These are phyloP conservation scores for Nicator chloris DNA, from an alignment of 2,113 vertebrate genomes.

Conservation along the genomic window DNA sequence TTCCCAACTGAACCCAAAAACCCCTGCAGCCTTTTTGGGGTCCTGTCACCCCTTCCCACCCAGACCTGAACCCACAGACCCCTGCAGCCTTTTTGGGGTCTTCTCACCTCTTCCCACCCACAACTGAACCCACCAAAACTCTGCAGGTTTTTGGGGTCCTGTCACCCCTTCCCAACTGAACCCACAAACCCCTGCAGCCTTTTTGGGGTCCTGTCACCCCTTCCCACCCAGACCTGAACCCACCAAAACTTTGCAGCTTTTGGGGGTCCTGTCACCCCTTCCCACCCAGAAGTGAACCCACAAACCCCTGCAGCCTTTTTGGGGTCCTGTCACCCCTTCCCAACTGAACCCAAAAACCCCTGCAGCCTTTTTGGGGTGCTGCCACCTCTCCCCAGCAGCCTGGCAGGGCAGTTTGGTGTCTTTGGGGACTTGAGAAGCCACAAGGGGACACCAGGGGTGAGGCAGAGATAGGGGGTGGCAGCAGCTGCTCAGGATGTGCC, in stretches of 20 bases:
- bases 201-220: no score
- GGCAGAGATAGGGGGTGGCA: slow-evolving; percentile 18
- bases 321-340: background rate
- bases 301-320: background rate
- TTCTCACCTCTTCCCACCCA: background rate
- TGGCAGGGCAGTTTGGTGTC: background rate
- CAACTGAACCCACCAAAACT: background rate
- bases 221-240: background rate
- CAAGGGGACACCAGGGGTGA: background rate
- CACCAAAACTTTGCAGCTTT: background rate
- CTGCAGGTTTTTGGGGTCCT: background rate
- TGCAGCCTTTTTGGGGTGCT: background rate
- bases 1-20: background rate
- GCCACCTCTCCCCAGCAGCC: background rate
- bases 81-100: background rate
- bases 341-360: background rate
- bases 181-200: no score
- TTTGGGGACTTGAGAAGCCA: background rate
- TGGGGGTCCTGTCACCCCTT: background rate
- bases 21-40: background rate
- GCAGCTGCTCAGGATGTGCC: slow-evolving; percentile 43
- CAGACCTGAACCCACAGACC: background rate
- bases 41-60: background rate
- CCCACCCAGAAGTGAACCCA: background rate
- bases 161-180: no score